A percentile compares a stretch with the other conserved stretches of the same genome.
phyloP scores from a whole-genome alignment of 2,797 vertebrate genomes.

The Corythornis leucogaster region DNA sequence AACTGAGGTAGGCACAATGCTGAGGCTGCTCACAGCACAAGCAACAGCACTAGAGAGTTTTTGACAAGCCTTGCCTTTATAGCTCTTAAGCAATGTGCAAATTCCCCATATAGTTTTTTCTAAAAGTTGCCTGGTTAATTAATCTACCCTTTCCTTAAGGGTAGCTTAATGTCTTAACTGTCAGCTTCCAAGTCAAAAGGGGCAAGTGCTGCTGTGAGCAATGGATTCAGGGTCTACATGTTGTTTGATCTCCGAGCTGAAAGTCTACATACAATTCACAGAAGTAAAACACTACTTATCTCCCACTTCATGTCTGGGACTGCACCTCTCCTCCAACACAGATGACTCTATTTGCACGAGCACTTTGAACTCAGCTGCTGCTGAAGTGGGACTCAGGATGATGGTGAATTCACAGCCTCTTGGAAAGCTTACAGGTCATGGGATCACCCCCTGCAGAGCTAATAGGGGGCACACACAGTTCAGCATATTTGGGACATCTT shows the following conservation, averaged over 20 bases:
- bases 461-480: neutral
- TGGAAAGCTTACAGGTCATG: neutral
- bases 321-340: neutral
- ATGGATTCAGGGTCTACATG: neutral
- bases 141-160: neutral
- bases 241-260: neutral
- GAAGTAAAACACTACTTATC: neutral
- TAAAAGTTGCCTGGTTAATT: neutral
- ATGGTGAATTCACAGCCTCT: neutral
- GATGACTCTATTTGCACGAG: neutral
- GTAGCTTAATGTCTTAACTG: too few relatives aligned
- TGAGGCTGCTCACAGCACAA: neutral
- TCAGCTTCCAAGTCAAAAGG: neutral
- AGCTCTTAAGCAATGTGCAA: neutral
- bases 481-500: neutral
- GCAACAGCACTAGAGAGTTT: neutral
- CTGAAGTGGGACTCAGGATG: neutral
- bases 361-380: neutral
- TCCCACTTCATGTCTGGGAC: neutral
- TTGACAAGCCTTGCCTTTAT: neutral
- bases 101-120: neutral
- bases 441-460: fast-evolving
- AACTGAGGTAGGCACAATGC: neutral
- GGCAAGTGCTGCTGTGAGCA: neutral
- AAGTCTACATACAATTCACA: neutral